A percentile compares a stretch with the other conserved stretches of the same genome.
phyloP scores from a whole-genome alignment of 53 echinoderm and acorn worm species.

The Apostichopus leukothele region DNA sequence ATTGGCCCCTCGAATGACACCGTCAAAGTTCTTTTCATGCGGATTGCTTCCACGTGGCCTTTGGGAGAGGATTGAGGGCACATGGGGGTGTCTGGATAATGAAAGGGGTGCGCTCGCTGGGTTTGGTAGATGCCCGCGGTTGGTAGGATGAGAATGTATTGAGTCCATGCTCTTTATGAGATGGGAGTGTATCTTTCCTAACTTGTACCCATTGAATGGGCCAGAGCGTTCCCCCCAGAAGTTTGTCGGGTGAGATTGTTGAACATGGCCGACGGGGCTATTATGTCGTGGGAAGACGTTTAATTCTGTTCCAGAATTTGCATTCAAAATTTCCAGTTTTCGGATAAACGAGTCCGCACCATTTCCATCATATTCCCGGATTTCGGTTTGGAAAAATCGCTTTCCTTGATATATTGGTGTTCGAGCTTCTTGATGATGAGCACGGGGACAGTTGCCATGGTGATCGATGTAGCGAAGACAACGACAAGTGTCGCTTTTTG shows the following conservation, averaged over 20 bases:
- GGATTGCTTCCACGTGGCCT: neutral
- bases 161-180: conserved; percentile 1
- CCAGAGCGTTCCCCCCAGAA: neutral
- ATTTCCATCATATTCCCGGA: neutral
- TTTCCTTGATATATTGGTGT: neutral
- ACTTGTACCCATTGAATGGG: neutral
- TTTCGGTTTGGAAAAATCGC: conserved; percentile 29
- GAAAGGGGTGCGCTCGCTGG: neutral
- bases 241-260: neutral
- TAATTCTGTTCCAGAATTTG: neutral
- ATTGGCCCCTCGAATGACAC: neutral
- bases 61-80: neutral
- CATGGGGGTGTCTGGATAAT: neutral
- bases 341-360: neutral
- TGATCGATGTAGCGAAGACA: conserved; percentile 28
- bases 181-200: neutral
- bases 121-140: neutral
- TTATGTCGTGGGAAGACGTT: neutral
- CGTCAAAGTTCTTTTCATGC: neutral
- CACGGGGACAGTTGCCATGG: neutral
- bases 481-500: neutral
- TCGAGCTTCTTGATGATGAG: neutral
- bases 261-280: neutral
- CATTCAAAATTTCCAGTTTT: conserved; percentile 2
- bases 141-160: neutral